These are phyloP conservation scores for Temnothorax nylanderi DNA, from an alignment of 1,140 invertebrate species.

Conservation along the genomic window DNA sequence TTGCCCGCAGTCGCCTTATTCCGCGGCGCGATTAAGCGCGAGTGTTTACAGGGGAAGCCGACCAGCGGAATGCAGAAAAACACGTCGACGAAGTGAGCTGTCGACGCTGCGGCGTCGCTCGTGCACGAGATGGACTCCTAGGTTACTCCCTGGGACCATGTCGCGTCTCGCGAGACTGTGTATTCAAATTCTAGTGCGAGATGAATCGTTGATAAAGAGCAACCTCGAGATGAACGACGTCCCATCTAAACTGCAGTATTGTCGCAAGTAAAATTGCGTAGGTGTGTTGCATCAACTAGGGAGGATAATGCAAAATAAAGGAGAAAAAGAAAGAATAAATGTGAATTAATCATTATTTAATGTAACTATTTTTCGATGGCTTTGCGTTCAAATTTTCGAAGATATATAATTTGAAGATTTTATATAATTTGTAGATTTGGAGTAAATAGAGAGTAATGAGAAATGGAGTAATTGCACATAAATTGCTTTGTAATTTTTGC, in stretches of 20 bases:
- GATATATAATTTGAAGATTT: not conserved
- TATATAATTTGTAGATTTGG: not conserved
- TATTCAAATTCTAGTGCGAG: slow-evolving; percentile 41
- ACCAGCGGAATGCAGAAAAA: slow-evolving; percentile 70
- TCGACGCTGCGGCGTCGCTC: not conserved
- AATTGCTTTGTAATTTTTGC: not conserved
- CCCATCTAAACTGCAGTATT: not conserved
- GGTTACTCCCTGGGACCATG: slow-evolving; percentile 6
- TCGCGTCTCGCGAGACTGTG: not conserved
- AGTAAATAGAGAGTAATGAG: not conserved
- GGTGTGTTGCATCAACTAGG: not conserved
- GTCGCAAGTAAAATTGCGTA: not conserved
- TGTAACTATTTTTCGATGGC: not conserved
- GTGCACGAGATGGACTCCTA: not conserved
- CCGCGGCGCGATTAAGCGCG: slow-evolving; percentile 46
- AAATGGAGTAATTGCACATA: not conserved
- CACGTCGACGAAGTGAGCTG: slow-evolving; percentile 62
- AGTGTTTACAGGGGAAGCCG: slow-evolving; percentile 53
- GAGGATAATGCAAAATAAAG: not conserved
- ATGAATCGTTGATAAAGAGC: slow-evolving; percentile 41
- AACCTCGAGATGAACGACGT: not conserved
- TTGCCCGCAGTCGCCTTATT: slow-evolving; percentile 18
- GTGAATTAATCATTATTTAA: not conserved
- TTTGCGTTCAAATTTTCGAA: not conserved
- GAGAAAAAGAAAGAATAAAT: not conserved